A percentile compares a stretch with the other conserved stretches of the same genome.
Conservation (phyloP, 2,113 vertebrate species). For the Melanerpes aurifrons region DNA sequence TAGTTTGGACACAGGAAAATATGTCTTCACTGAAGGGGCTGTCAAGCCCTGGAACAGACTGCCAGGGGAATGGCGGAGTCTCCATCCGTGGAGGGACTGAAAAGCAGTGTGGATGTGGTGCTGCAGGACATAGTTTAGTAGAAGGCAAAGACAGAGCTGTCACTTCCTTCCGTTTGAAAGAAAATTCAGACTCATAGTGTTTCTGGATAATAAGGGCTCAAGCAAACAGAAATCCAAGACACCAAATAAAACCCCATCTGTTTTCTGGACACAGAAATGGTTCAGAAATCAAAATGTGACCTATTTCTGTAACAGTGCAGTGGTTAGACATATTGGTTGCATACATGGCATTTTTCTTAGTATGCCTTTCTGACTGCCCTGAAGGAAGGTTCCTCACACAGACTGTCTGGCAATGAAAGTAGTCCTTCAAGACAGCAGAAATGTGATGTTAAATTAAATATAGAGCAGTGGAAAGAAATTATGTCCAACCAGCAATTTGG, state of each 20-base stretch:
- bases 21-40: too few species aligned
- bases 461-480: background rate
- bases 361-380: background rate
- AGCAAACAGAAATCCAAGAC: background rate
- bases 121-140: background rate
- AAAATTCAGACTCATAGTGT: background rate
- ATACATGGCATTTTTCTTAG: background rate
- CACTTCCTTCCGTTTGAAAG: background rate
- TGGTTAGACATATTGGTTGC: background rate
- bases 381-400: background rate
- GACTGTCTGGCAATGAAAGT: background rate
- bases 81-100: too few species aligned
- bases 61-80: too few species aligned
- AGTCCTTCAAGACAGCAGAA: background rate
- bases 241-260: background rate
- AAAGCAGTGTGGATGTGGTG: too few species aligned
- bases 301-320: background rate
- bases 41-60: too few species aligned
- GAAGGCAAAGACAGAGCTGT: background rate
- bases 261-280: background rate
- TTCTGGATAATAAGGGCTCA: background rate
- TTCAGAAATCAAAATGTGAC: background rate
- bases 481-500: fast-evolving
- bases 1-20: too few species aligned
- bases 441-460: background rate